phyloP scores from a whole-genome alignment of 1,140 invertebrate species.

The Galendromus occidentalis region DNA sequence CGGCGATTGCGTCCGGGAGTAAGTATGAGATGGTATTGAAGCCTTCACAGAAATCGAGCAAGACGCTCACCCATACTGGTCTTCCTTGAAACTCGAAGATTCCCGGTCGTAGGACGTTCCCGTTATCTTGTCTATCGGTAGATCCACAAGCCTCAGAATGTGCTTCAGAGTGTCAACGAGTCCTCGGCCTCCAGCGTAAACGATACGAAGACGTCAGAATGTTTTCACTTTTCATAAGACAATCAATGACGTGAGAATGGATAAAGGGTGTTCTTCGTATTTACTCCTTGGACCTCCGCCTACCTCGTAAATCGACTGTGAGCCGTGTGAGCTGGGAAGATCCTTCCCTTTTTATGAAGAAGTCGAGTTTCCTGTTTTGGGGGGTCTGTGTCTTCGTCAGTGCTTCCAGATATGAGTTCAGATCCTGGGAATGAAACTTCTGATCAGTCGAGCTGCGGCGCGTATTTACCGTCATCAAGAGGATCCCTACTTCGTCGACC shows the following conservation, averaged over 20 bases:
- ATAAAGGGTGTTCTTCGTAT: not conserved
- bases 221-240: not conserved
- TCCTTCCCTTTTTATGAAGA: conserved; percentile 37
- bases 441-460: not conserved
- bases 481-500: not conserved
- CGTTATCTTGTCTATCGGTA: not conserved
- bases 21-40: not conserved
- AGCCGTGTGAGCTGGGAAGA: not conserved
- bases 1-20: not conserved
- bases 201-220: not conserved
- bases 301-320: not conserved
- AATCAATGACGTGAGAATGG: not conserved
- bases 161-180: not conserved
- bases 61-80: not conserved
- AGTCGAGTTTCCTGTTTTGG: conserved; percentile 36
- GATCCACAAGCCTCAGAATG: not conserved
- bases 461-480: not conserved
- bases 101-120: not conserved
- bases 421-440: conserved; percentile 24
- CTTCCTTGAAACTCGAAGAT: not conserved
- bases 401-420: conserved; percentile 59
- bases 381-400: conserved; percentile 40
- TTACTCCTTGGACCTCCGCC: not conserved
- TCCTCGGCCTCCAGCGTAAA: not conserved
- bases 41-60: not conserved